These are phyloP conservation scores for Arctocebus calabarensis DNA, from an alignment of 2,797 vertebrate species.

Conservation along the genomic window DNA sequence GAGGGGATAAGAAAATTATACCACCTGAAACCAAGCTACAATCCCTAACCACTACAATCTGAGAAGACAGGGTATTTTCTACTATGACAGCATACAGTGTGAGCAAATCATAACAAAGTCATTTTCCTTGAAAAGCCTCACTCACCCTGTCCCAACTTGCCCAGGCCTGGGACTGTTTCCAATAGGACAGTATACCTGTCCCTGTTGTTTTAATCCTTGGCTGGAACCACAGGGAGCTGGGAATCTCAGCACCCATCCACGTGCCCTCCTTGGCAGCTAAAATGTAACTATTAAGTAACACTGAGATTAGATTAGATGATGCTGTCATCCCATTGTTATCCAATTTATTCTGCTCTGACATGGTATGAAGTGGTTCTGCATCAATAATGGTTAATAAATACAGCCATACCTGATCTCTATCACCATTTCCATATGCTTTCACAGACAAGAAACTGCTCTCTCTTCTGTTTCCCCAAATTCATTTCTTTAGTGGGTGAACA, in stretches of 20 bases:
- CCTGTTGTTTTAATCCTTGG: background rate
- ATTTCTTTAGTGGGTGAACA: constrained; percentile 36
- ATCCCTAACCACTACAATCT: background rate
- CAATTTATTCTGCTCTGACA: constrained; percentile 56
- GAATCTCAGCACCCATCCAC: background rate
- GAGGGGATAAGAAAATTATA: background rate
- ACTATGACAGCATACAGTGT: background rate
- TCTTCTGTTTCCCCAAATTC: constrained; percentile 19
- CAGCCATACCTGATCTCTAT: background rate
- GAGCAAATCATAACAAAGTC: background rate
- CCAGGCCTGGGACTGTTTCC: background rate
- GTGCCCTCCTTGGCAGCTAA: background rate
- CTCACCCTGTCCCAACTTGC: background rate
- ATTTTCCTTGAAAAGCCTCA: background rate
- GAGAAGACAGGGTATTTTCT: background rate
- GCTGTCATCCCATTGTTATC: constrained; percentile 56
- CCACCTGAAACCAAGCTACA: constrained; percentile 18
- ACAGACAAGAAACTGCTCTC: background rate
- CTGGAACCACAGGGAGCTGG: background rate
- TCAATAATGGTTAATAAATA: constrained; percentile 59
- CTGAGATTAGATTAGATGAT: constrained; percentile 57
- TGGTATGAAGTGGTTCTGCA: constrained; percentile 47
- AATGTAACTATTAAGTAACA: constrained; percentile 37
- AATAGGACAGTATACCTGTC: background rate
- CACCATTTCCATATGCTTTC: constrained; percentile 19